These are phyloP conservation scores for Tokudaia muenninki DNA, from an alignment of 2,797 vertebrate genomes.

Conservation along the genomic window DNA sequence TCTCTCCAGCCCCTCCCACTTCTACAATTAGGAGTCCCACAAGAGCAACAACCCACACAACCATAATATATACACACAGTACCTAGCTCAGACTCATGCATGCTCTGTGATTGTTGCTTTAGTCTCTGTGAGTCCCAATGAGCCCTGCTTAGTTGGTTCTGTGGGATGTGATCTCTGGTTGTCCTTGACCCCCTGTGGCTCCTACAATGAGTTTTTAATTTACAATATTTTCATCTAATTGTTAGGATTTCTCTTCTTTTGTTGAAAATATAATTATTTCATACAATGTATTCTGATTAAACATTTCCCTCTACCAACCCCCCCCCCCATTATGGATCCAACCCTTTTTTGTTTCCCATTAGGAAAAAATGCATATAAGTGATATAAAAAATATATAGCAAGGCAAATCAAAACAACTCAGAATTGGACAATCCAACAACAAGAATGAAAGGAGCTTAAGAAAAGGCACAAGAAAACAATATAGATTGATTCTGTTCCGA, in stretches of 20 bases:
- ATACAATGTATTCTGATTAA: not conserved
- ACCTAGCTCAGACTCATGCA: not conserved
- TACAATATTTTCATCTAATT: not conserved
- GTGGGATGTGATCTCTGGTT: too few relatives aligned
- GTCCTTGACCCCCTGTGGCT: rapidly evolving
- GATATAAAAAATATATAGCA: not conserved
- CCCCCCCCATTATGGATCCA: not conserved
- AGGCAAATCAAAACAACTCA: not conserved
- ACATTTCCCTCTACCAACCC: not conserved
- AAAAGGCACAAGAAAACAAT: not conserved
- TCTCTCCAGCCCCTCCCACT: too few relatives aligned
- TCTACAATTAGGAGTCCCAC: not conserved
- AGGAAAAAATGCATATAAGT: too few relatives aligned
- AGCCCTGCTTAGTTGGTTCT: not conserved
- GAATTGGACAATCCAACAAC: not conserved
- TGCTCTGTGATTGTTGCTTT: not conserved
- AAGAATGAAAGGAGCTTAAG: not conserved
- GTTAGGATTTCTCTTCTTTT: not conserved
- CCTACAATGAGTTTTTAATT: not conserved
- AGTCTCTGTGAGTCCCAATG: not conserved
- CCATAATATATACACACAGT: not conserved
- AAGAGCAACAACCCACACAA: not conserved
- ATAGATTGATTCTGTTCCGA: not conserved
- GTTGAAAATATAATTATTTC: not conserved
- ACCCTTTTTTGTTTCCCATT: too few relatives aligned